These are phyloP conservation scores for Polyploca ridens DNA, from an alignment of 2,888 invertebrate species.

Conservation along the genomic window DNA sequence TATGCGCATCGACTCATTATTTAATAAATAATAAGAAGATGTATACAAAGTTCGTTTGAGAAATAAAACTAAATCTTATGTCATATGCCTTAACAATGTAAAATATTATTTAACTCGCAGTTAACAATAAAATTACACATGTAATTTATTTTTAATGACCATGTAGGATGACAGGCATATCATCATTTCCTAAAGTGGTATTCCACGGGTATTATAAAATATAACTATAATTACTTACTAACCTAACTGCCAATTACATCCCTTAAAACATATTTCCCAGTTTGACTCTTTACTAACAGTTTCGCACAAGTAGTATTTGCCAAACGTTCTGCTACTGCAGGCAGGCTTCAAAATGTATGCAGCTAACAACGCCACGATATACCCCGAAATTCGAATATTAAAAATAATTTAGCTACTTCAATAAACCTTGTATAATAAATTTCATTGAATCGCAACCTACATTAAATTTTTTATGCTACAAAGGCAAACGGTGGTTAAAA, in stretches of 20 bases:
- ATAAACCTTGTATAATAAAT: slow-evolving; percentile 7
- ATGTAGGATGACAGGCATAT: not conserved
- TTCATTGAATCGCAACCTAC: slow-evolving; percentile 25
- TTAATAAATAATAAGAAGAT: slow-evolving; percentile 2
- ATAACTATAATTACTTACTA: slow-evolving; percentile 1
- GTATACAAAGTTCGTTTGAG: slow-evolving; percentile 1
- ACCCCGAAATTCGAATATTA: not conserved
- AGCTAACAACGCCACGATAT: not conserved
- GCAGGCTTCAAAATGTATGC: not conserved
- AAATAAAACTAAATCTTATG: slow-evolving; percentile 1
- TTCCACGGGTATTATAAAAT: slow-evolving; percentile 2
- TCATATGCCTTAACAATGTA: not conserved
- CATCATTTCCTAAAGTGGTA: not conserved
- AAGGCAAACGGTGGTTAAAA: slow-evolving; percentile 42
- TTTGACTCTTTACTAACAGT: slow-evolving; percentile 3
- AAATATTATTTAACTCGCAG: not conserved
- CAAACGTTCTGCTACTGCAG: not conserved
- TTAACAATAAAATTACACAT: not conserved
- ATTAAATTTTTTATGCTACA: slow-evolving; percentile 43
- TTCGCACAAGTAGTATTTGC: not conserved
- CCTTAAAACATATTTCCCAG: slow-evolving; percentile 6
- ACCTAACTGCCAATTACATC: slow-evolving; percentile 5
- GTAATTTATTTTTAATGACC: slow-evolving; percentile 3
- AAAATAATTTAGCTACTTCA: slow-evolving; percentile 11
- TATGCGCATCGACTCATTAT: slow-evolving; percentile 6